phyloP scores from a whole-genome alignment of 2,797 vertebrate species.

The Acipenser ruthenus region DNA sequence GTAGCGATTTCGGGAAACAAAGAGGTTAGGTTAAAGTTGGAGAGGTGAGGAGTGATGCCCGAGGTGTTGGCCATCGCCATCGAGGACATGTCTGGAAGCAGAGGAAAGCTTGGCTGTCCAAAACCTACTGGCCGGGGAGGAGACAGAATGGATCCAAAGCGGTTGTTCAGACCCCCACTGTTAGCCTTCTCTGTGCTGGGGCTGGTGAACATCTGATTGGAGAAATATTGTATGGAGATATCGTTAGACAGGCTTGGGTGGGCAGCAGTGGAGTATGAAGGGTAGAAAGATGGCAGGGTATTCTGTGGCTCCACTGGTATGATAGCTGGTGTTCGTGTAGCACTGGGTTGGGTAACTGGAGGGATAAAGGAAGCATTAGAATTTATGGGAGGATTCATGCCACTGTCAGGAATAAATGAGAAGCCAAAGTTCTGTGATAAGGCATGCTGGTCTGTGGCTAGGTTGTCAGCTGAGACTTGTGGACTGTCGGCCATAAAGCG shows the following conservation, averaged over 20 bases:
- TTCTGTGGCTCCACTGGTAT: conserved; percentile 94
- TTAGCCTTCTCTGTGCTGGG: conserved; percentile 83
- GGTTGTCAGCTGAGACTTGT: conserved; percentile 77
- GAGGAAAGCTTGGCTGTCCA: conserved; percentile 88
- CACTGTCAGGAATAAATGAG: conserved; percentile 85
- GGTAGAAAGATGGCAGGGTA: conserved; percentile 90
- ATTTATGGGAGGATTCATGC: conserved; percentile 94
- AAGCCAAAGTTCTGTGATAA: conserved; percentile 93
- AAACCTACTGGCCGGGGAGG: conserved; percentile 93
- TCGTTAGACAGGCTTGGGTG: conserved; percentile 92
- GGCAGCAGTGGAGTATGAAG: conserved; percentile 92
- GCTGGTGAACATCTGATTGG: conserved; percentile 97
- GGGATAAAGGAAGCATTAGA: conserved; percentile 93
- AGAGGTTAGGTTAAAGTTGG: conserved; percentile 94
- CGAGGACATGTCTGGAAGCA: conserved; percentile 91
- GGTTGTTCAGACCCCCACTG: conserved; percentile 82
- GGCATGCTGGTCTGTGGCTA: conserved; percentile 78
- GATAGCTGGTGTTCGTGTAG: conserved; percentile 82
- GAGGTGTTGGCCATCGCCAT: conserved; percentile 91
- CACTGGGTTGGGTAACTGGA: conserved; percentile 79
- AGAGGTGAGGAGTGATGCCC: conserved; percentile 79
- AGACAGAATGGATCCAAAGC: conserved; percentile 93
- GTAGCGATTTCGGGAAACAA: conserved; percentile 95
- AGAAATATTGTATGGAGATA: conserved; percentile 90
- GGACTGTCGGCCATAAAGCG: conserved; percentile 85